These are phyloP conservation scores for Blastomussa wellsi DNA, from an alignment of 92 coral and sea anemone species.

Conservation along the genomic window DNA sequence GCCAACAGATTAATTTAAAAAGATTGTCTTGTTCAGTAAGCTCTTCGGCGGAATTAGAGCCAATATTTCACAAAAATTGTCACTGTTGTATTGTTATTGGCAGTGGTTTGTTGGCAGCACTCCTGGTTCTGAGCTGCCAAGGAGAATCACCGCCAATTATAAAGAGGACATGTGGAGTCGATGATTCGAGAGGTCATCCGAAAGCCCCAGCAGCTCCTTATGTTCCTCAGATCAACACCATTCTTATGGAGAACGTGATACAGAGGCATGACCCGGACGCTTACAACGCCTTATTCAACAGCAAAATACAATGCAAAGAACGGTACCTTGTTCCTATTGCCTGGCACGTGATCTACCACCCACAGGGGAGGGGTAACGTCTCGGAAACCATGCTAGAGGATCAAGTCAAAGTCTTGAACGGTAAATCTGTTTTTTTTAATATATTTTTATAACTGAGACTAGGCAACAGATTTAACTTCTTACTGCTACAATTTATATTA, in stretches of 20 bases:
- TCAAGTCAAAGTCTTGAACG: conserved; percentile 71
- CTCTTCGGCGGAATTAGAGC: too few species aligned
- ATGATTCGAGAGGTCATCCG: conserved; percentile 54
- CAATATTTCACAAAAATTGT: too few species aligned
- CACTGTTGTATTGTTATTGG: background rate
- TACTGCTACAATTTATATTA: too few species aligned
- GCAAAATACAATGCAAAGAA: conserved; percentile 62
- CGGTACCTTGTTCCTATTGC: conserved; percentile 72
- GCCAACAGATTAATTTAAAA: too few species aligned
- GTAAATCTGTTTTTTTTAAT: conserved; percentile 34
- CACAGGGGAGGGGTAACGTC: conserved; percentile 64
- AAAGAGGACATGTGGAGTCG: conserved; percentile 64
- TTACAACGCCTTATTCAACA: conserved; percentile 37
- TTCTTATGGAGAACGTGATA: conserved; percentile 44
- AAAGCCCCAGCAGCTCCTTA: conserved; percentile 56
- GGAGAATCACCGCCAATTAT: background rate
- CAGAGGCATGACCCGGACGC: conserved; percentile 52
- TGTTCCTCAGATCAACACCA: conserved; percentile 29
- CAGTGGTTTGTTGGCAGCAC: background rate
- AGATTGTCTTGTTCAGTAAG: too few species aligned
- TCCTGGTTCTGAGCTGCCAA: background rate
- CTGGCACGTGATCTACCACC: conserved; percentile 80
- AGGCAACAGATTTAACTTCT: too few species aligned
- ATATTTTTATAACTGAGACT: too few species aligned
- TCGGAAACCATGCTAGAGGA: conserved; percentile 56